Evolutionary conservation across 2,888 invertebrate genomes (phyloP).

Genomic region (Diplolepis rosae): DNA sequence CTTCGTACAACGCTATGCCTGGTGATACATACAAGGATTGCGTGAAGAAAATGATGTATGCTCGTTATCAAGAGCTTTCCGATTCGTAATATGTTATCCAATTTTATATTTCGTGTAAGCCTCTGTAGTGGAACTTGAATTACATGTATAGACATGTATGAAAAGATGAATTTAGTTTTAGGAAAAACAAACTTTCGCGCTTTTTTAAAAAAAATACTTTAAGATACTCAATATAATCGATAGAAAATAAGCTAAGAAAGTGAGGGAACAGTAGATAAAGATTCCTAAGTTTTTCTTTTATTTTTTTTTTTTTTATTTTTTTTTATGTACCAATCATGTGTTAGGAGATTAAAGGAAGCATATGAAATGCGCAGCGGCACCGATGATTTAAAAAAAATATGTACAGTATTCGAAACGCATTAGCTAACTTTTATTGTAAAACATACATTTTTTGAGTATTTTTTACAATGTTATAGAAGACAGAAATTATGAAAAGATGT

Average conservation of each 20-base stretch:
- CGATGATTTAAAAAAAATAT: neutral
- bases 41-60: slow-evolving; percentile 92
- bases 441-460: neutral
- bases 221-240: no score
- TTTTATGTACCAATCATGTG: no score
- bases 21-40: slow-evolving; percentile 92
- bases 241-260: no score
- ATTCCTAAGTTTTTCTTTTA: no score
- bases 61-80: slow-evolving; percentile 87
- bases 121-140: no score
- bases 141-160: no score
- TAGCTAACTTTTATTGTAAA: neutral
- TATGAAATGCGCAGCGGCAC: neutral
- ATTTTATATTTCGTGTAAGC: slow-evolving; percentile 30
- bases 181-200: no score
- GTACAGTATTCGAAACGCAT: neutral
- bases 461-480: neutral
- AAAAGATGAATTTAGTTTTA: no score
- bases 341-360: no score
- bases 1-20: slow-evolving; percentile 85
- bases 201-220: no score
- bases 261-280: no score
- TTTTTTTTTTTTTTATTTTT: no score
- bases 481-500: neutral
- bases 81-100: slow-evolving; percentile 73